These are phyloP conservation scores for Bubo scandiacus DNA, from an alignment of 2,113 vertebrate genomes.

Conservation along the genomic window DNA sequence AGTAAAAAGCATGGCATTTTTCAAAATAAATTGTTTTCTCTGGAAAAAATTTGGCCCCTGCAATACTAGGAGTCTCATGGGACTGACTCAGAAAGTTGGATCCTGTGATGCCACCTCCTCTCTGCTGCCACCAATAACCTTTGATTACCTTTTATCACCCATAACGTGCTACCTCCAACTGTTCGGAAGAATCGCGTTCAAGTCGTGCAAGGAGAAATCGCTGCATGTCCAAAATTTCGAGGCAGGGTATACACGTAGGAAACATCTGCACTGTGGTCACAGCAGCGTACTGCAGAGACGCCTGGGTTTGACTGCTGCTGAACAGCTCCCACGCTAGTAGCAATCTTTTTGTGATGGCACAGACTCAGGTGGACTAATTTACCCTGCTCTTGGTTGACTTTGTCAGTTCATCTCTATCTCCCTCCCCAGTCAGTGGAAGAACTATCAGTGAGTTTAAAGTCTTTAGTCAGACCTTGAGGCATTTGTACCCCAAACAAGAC, in stretches of 20 bases:
- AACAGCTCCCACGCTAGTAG: accelerated
- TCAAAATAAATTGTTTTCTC: not conserved
- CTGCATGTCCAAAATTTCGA: not conserved
- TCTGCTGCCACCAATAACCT: not conserved
- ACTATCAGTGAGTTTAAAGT: not conserved
- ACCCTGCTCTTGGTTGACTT: not conserved
- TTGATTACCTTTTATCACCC: not conserved
- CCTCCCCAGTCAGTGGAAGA: not conserved
- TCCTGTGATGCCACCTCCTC: not conserved
- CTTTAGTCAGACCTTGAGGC: not conserved
- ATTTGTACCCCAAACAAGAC: not conserved
- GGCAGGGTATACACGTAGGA: not conserved
- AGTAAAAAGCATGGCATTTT: not conserved
- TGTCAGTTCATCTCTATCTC: not conserved
- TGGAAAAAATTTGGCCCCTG: not conserved
- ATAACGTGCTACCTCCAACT: not conserved
- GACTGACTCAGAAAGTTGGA: not conserved
- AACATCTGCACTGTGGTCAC: not conserved
- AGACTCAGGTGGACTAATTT: not conserved
- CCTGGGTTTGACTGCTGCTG: accelerated
- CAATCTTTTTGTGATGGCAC: not conserved
- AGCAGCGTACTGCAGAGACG: accelerated
- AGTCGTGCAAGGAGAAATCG: not conserved
- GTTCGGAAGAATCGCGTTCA: not conserved
- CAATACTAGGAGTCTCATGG: not conserved